A percentile compares a stretch with the other conserved stretches of the same genome.
Conservation (phyloP, 2,797 vertebrate genomes). For the Gymnothorax reevesii region DNA sequence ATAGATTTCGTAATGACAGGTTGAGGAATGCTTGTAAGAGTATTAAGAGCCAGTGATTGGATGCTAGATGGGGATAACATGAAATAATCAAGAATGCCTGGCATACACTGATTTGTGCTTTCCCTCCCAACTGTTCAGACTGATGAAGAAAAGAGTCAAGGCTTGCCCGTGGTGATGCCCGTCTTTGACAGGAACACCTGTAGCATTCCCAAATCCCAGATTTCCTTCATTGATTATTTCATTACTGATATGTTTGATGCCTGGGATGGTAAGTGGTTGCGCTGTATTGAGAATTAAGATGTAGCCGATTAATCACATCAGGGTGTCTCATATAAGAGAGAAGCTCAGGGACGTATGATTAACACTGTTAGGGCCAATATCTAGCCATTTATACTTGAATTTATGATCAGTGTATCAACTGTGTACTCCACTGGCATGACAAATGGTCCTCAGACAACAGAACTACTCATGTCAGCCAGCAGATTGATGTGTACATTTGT, state of each 20-base stretch:
- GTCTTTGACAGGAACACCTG: slow-evolving; percentile 95
- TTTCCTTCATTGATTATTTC: slow-evolving; percentile 99
- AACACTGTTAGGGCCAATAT: neutral
- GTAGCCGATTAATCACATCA: neutral
- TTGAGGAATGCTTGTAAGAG: neutral
- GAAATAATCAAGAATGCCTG: neutral
- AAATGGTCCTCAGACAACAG: neutral
- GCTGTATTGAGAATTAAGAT: neutral
- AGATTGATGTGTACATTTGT: neutral
- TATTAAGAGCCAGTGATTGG: neutral
- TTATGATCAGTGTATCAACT: neutral
- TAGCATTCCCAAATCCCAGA: slow-evolving; percentile 96
- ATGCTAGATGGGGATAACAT: neutral
- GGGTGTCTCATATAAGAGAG: neutral
- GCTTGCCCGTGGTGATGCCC: slow-evolving; percentile 93
- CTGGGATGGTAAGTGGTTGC: slow-evolving; percentile 86
- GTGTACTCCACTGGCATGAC: neutral
- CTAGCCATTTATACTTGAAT: too few species aligned
- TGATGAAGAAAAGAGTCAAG: slow-evolving; percentile 90
- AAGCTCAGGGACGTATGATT: neutral
- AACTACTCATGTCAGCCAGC: neutral
- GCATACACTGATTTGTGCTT: neutral
- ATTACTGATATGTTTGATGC: slow-evolving; percentile 97
- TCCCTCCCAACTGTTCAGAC: slow-evolving; percentile 74
- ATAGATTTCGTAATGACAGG: neutral